Evolutionary conservation across 2,888 invertebrate species (phyloP).

Genomic region (Cantharis rufa): DNA sequence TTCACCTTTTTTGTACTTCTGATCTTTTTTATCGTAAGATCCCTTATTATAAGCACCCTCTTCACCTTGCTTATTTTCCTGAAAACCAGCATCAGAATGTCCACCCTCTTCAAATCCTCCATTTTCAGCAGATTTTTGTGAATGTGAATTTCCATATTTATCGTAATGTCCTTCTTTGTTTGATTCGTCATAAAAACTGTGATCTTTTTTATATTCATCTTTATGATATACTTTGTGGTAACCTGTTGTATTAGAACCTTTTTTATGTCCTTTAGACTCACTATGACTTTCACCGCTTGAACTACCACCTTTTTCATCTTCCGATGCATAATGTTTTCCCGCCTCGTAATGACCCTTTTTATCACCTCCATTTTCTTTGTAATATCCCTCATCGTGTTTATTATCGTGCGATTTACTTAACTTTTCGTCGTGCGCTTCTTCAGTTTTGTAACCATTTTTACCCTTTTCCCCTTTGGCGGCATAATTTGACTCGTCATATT

Average conservation of each 20-base stretch:
- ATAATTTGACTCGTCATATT: conserved; percentile 58
- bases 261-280: conserved; percentile 63
- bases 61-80: conserved; percentile 60
- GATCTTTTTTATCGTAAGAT: conserved; percentile 58
- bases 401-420: conserved; percentile 61
- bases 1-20: conserved; percentile 62
- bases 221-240: conserved; percentile 76
- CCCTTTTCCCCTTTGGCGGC: conserved; percentile 62
- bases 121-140: conserved; percentile 60
- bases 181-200: conserved; percentile 74
- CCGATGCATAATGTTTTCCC: conserved; percentile 61
- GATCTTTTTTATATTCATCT: conserved; percentile 78
- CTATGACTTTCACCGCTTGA: conserved; percentile 64
- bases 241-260: conserved; percentile 71
- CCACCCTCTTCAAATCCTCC: conserved; percentile 64
- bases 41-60: conserved; percentile 65
- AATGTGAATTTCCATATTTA: conserved; percentile 64
- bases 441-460: conserved; percentile 60
- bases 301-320: conserved; percentile 59
- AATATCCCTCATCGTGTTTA: conserved; percentile 60
- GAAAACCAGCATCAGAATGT: conserved; percentile 59
- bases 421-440: conserved; percentile 62
- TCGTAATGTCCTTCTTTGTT: conserved; percentile 69
- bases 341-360: conserved; percentile 61
- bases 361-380: conserved; percentile 60